Conservation (phyloP, 2,888 invertebrate genomes). For the Saturnia pavonia region DNA sequence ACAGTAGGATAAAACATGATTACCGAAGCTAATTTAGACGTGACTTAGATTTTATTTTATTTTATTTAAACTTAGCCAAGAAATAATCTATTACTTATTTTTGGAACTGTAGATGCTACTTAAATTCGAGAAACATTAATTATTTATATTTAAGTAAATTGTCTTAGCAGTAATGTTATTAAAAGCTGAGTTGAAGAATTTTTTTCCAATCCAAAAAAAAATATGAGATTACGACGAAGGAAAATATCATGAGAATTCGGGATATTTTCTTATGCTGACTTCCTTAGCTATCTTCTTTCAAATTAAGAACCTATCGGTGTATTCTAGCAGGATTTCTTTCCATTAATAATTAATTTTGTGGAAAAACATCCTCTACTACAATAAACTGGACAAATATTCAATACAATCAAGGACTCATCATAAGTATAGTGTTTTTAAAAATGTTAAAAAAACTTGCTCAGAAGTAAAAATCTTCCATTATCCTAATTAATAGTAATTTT, state of each 20-base stretch:
- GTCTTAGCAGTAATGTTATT: background rate
- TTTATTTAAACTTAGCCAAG: background rate
- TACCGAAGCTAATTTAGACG: background rate
- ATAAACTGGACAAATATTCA: background rate
- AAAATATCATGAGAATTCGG: background rate
- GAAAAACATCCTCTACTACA: background rate
- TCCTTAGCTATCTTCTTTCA: background rate
- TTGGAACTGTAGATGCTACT: background rate
- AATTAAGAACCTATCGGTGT: background rate
- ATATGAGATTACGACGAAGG: background rate
- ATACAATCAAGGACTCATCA: background rate
- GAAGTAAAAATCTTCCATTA: conserved; percentile 3
- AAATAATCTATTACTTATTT: background rate
- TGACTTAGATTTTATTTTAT: background rate
- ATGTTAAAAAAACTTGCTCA: background rate
- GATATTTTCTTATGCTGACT: background rate
- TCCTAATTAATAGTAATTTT: conserved; percentile 5
- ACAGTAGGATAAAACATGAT: background rate
- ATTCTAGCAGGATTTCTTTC: background rate
- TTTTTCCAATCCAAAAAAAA: background rate
- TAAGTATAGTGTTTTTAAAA: background rate
- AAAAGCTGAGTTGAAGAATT: background rate
- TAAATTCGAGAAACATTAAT: background rate
- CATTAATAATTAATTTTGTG: background rate
- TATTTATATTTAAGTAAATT: background rate